phyloP scores from a whole-genome alignment of 1,140 invertebrate genomes.

The Drosophila auraria region DNA sequence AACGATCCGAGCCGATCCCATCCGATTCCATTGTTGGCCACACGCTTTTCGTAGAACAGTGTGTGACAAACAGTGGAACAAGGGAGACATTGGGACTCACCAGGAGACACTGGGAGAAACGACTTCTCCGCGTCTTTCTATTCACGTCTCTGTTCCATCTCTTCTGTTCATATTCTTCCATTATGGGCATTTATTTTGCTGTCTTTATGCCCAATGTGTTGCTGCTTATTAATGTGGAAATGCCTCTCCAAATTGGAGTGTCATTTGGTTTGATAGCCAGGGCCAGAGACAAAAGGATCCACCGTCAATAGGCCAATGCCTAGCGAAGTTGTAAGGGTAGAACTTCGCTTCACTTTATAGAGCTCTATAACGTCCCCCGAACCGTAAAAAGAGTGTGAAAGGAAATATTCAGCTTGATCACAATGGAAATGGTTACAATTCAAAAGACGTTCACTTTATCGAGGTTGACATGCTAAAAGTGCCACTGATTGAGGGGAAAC shows the following conservation, averaged over 20 bases:
- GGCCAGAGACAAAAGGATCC: conserved; percentile 44
- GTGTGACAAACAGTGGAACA: conserved; percentile 66
- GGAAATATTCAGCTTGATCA: conserved; percentile 43
- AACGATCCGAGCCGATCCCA: conserved; percentile 39
- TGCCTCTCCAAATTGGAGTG: conserved; percentile 82
- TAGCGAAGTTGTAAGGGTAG: conserved; percentile 49
- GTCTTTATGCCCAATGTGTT: conserved; percentile 69
- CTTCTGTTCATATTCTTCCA: conserved; percentile 46
- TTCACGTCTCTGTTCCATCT: conserved; percentile 27
- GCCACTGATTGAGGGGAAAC: conserved; percentile 30
- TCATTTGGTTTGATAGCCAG: conserved; percentile 65
- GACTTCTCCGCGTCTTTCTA: conserved; percentile 59
- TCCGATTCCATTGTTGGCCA: conserved; percentile 67
- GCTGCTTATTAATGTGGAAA: conserved; percentile 81
- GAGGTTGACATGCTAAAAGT: conserved; percentile 51
- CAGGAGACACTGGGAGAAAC: conserved; percentile 59
- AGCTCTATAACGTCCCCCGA: conserved; percentile 30
- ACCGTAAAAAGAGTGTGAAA: conserved; percentile 56
- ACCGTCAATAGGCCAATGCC: conserved; percentile 46
- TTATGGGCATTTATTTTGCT: conserved; percentile 68
- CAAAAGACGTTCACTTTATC: conserved; percentile 38
- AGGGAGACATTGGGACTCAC: conserved; percentile 30
- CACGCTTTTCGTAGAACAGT: conserved; percentile 80
- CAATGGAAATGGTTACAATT: conserved; percentile 46
- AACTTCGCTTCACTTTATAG: conserved; percentile 33